These are phyloP conservation scores for Salvelinus namaycush DNA, from an alignment of 2,113 vertebrate species.

Conservation along the genomic window DNA sequence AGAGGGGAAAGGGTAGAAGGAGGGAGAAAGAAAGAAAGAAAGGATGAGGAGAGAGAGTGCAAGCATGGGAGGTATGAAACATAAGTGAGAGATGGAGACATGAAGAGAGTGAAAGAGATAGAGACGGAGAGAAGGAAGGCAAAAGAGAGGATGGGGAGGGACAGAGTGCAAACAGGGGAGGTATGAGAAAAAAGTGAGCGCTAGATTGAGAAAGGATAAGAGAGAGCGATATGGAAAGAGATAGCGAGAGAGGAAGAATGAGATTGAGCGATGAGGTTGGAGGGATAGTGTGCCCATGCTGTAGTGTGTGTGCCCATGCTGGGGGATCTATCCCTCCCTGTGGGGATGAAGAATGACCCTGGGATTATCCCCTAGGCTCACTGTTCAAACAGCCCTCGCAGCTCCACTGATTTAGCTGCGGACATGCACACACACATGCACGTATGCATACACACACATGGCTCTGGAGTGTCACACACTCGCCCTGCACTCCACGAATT, in stretches of 20 bases:
- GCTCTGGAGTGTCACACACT: slow-evolving; percentile 22
- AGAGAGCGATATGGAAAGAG: background rate
- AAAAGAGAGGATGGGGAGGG: slow-evolving; percentile 14
- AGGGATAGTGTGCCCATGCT: slow-evolving; percentile 22
- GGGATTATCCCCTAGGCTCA: slow-evolving; percentile 47
- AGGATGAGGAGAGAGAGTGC: slow-evolving; percentile 15
- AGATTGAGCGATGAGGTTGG: slow-evolving; percentile 9
- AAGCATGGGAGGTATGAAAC: background rate
- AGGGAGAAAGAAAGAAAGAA: slow-evolving; percentile 10
- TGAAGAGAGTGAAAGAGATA: background rate
- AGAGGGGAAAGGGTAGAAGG: background rate
- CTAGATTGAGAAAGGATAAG: background rate
- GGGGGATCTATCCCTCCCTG: slow-evolving; percentile 55
- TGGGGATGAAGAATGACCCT: slow-evolving; percentile 47
- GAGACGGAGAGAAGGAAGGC: slow-evolving; percentile 9
- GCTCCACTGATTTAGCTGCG: slow-evolving; percentile 24
- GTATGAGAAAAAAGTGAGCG: background rate
- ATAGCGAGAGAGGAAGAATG: slow-evolving; percentile 13
- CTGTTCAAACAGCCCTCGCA: slow-evolving; percentile 33
- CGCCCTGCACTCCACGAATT: slow-evolving; percentile 7
- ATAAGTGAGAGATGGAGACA: too few species aligned
- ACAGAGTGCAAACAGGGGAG: background rate
- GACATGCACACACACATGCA: background rate
- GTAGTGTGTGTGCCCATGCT: slow-evolving; percentile 38
- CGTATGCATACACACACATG: background rate